These are phyloP conservation scores for Collichthys lucidus DNA, from an alignment of 2,113 vertebrate species.

Conservation along the genomic window DNA sequence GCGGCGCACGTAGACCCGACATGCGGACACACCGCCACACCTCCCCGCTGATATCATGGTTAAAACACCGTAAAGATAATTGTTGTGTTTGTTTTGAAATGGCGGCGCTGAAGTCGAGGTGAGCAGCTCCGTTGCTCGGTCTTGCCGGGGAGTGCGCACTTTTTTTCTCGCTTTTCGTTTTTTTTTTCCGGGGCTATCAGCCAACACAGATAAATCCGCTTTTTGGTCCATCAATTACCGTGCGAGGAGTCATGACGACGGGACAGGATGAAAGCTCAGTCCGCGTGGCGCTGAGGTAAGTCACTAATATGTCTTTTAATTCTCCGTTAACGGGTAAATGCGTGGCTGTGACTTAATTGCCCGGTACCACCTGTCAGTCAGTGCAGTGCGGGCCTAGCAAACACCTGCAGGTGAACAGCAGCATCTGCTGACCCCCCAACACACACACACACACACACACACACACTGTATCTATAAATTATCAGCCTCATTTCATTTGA, in stretches of 20 bases:
- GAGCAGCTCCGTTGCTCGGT: conserved; percentile 46
- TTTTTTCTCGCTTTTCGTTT: conserved; percentile 5
- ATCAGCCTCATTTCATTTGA: conserved; percentile 10
- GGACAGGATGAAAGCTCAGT: conserved; percentile 93
- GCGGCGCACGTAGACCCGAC: conserved; percentile 42
- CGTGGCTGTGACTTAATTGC: conserved; percentile 36
- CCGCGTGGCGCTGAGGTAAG: conserved; percentile 94
- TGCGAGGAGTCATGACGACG: conserved; percentile 84
- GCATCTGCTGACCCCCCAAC: conserved; percentile 13
- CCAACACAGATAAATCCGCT: conserved; percentile 17
- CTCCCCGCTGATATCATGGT: neutral
- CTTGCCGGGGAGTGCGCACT: conserved; percentile 48
- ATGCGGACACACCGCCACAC: conserved; percentile 12
- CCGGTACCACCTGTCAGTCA: conserved; percentile 70
- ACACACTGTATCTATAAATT: neutral
- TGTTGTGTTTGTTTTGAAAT: conserved; percentile 47
- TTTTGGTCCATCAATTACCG: neutral
- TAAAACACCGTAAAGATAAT: neutral
- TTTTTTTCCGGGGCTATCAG: conserved; percentile 30
- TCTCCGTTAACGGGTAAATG: neutral
- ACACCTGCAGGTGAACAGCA: conserved; percentile 42
- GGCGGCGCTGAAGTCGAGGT: conserved; percentile 57
- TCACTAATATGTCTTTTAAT: neutral
- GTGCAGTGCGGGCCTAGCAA: conserved; percentile 38
- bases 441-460: neutral